Evolutionary conservation across 2,888 invertebrate genomes (phyloP), one percentile per base, ranked within the genome.

Genomic region (Hirtodrosophila confusa): DNA sequence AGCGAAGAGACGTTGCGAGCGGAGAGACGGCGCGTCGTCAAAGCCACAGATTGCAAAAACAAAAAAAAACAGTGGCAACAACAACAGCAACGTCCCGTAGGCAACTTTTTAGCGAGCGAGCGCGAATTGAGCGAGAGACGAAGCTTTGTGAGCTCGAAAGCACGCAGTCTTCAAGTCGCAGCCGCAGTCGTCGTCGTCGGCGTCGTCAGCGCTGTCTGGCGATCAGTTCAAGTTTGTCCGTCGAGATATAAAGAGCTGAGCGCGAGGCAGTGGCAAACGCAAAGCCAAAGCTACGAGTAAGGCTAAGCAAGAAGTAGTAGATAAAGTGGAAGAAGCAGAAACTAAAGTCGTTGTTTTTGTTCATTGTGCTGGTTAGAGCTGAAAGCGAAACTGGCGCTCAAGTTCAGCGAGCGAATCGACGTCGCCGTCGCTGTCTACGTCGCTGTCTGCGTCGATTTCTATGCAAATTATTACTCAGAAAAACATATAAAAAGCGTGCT

Each of bases 401-500:
- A 86, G 80, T 86, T 84, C 85, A 86, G 84, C 62, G 37, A 71
- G 74, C 65, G 84, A 80, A 76, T 83, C 80, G 63, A 43, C 58
- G 43, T 68, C 54, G 62, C 29, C 24, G 74, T 27, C 36, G 41
- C n/a, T 6, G 56, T 44, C 35, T 55, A 23, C 43, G 51, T 40
- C 49, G 61, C 24, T 61, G 65, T 47, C 55, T 69, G 37, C 39
- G 84, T 65, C 80, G 86, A 84, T 86, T 82, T 82, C 86, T 84
- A 82, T 82, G 82, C 85, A 82, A 82, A 83, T 86, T 80, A 84
- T 83, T 86, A 75, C 80, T 80, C 78, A 77, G 86, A 83, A 79
- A 72, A 53, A 57, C 55, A 75, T 58, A 83, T 83, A 84, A 80
- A 86, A 80, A 83, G 82, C 74, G 82, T 86, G 80, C 85, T 82